Base-by-base conservation (phyloP, 2,797 vertebrate genomes). In the Acanthurus tractus region DNA sequence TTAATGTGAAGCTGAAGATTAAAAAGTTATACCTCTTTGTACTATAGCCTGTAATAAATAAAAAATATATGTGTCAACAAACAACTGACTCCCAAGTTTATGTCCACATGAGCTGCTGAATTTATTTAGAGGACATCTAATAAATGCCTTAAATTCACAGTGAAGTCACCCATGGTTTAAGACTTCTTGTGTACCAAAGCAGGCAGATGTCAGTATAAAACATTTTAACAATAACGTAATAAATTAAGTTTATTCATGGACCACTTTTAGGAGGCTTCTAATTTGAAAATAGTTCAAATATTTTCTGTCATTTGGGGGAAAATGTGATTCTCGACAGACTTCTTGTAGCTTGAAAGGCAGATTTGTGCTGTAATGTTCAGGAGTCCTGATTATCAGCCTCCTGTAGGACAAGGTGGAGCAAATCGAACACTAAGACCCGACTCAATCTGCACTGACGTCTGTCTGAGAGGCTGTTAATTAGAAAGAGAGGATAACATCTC, bases 391-490 rank as follows among this genome's bases (percentile, higher is more conserved):
- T 76, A 83, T 83, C 61, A 58, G 63, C 10, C 50, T 6, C 8
- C 23, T 22, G 74, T 11, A 53, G 48, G 56, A 79, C 25, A 44
- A 65, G 77, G 61, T 48, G 65, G 25, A 67, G 54, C 18, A 63
- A 70, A 84, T 62, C 76, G 76, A 65, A 53, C 66, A 78, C 83
- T 56, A 66, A 77, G 70, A 78, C 72, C 18, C 68, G 83, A 84
- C 62, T 83, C 79, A 78, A 70, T 85, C 73, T 83, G 68, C 25
- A 36, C 54, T n/a, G 6, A 45, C 5, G 22, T 62, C 44, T 63
- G 59, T 67, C 67, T 63, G 69, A 83, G 67, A 62, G 58, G 49
- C 52, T 76, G 77, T 72, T 89, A 90, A 93, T 89, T 85, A 88
- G 67, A 86, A 83, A 76, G 58, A 61, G 58, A 18, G 18, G 67